phyloP scores from a whole-genome alignment of 2,888 invertebrate genomes.

The Euphydryas editha region DNA sequence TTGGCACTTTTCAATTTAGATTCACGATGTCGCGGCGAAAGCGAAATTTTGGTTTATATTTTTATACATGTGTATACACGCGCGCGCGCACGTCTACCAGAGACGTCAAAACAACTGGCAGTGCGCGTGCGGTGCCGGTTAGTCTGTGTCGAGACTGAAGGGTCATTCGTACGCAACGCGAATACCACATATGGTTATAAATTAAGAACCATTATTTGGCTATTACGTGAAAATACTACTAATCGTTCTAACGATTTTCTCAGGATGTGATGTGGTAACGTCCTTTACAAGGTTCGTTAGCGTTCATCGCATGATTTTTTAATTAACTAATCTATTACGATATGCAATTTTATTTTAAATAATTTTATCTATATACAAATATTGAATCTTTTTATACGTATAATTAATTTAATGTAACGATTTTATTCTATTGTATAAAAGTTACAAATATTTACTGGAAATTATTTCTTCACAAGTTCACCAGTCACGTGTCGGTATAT shows the following conservation, averaged over 20 bases:
- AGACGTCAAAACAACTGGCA: conserved; percentile 77
- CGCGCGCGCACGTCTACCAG: conserved; percentile 65
- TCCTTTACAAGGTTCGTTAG: conserved; percentile 20
- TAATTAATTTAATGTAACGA: not conserved
- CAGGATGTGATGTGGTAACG: conserved; percentile 16
- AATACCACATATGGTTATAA: conserved; percentile 36
- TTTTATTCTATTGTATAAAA: not conserved
- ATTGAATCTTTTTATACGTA: not conserved
- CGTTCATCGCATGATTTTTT: conserved; percentile 6
- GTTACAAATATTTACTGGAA: not conserved
- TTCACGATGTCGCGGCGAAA: conserved; percentile 45
- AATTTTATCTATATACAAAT: not conserved
- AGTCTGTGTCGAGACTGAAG: conserved; percentile 55
- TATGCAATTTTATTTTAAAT: not conserved
- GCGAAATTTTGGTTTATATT: conserved; percentile 40
- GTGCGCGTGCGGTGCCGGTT: conserved; percentile 54
- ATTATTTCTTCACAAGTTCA: not conserved
- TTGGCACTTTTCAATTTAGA: conserved; percentile 45
- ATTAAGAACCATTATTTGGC: conserved; percentile 33
- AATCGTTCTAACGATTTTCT: conserved; percentile 11
- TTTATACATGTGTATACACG: conserved; percentile 40
- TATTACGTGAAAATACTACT: conserved; percentile 32
- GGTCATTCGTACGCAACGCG: conserved; percentile 31
- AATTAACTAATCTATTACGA: not conserved
- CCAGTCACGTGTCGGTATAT: not conserved